Conservation (phyloP, 2,888 invertebrate genomes). For the Dasysyrphus albostriatus region DNA sequence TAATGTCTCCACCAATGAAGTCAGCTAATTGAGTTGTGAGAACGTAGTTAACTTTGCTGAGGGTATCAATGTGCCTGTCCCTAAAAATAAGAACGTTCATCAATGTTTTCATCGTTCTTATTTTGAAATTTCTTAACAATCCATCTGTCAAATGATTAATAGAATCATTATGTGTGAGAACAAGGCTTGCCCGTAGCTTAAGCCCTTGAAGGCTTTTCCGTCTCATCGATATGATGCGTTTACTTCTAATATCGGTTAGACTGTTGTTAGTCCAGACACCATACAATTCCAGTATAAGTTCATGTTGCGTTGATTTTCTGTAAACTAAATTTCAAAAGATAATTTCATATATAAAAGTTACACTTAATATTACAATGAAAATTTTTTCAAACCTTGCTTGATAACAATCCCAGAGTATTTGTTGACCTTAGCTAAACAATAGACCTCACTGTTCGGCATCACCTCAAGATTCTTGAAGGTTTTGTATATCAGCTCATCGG, state of each 20-base stretch:
- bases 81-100: constrained; percentile 76
- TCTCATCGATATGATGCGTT: constrained; percentile 77
- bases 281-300: constrained; percentile 70
- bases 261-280: constrained; percentile 69
- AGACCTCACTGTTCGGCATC: constrained; percentile 77
- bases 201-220: constrained; percentile 84
- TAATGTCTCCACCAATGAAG: constrained; percentile 86
- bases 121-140: constrained; percentile 79
- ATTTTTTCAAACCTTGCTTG: constrained; percentile 44
- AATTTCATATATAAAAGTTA: not conserved
- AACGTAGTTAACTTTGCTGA: constrained; percentile 87
- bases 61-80: constrained; percentile 85
- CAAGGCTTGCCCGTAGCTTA: constrained; percentile 85
- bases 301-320: constrained; percentile 51
- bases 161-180: constrained; percentile 86
- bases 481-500: constrained; percentile 44
- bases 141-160: constrained; percentile 86
- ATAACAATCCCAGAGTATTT: constrained; percentile 21
- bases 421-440: constrained; percentile 61
- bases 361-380: not conserved
- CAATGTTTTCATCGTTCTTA: not conserved
- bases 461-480: constrained; percentile 65
- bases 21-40: constrained; percentile 86
- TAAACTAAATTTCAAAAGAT: constrained; percentile 68
- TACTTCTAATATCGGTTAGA: constrained; percentile 58